phyloP scores from a whole-genome alignment of 1,140 invertebrate genomes.

The Nylanderia fulva region DNA sequence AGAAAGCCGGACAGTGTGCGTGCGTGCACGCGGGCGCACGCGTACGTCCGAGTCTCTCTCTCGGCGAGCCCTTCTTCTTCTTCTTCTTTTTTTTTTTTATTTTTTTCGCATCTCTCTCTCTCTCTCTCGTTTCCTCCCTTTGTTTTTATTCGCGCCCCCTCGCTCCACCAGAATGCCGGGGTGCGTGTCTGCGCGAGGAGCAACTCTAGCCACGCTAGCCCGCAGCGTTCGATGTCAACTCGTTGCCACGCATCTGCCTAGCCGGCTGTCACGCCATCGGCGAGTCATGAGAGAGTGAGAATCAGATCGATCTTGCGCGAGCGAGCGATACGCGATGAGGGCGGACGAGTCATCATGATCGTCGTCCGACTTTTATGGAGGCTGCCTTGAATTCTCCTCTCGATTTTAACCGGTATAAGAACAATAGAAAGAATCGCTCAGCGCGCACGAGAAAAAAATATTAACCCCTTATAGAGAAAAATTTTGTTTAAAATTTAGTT shows the following conservation, averaged over 20 bases:
- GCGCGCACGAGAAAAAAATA: too few relatives aligned
- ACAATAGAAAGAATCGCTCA: neutral
- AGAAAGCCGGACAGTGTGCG: slow-evolving; percentile 62
- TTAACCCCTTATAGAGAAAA: too few relatives aligned
- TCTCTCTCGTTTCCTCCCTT: slow-evolving; percentile 36
- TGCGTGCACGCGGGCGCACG: slow-evolving; percentile 61
- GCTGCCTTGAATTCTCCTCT: neutral
- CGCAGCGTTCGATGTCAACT: slow-evolving; percentile 79
- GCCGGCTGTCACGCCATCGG: slow-evolving; percentile 77
- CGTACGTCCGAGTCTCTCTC: slow-evolving; percentile 64
- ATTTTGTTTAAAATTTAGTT: too few relatives aligned
- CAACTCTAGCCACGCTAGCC: slow-evolving; percentile 72
- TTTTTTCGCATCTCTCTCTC: neutral
- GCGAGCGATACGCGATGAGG: slow-evolving; percentile 19
- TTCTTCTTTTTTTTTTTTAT: neutral
- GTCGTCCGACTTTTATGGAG: slow-evolving; percentile 3
- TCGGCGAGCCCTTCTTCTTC: slow-evolving; percentile 23
- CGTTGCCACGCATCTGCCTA: slow-evolving; percentile 78
- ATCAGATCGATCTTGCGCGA: slow-evolving; percentile 38
- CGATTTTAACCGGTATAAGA: neutral
- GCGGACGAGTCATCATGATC: slow-evolving; percentile 6
- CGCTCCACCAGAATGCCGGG: slow-evolving; percentile 49
- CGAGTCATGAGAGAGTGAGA: slow-evolving; percentile 18
- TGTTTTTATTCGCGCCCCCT: slow-evolving; percentile 56
- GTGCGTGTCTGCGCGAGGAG: slow-evolving; percentile 71